phyloP scores from a whole-genome alignment of 2,797 vertebrate species.

The Darevskia nairensis region DNA sequence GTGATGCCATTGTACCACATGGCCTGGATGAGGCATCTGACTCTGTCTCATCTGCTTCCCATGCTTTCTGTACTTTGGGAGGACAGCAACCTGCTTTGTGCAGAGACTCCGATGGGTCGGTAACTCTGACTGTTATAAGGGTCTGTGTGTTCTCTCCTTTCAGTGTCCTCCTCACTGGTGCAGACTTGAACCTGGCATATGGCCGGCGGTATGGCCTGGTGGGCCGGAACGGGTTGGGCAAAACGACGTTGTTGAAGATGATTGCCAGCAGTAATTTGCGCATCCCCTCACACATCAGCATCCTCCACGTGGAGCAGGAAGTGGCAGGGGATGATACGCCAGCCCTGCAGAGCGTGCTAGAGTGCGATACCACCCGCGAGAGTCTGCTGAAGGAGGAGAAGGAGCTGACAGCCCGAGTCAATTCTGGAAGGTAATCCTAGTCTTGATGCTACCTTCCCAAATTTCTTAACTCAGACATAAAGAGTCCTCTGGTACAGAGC shows the following conservation, averaged over 20 bases:
- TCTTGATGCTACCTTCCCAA: background rate
- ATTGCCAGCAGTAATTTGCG: conserved; percentile 90
- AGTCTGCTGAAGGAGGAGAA: conserved; percentile 86
- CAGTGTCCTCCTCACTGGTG: conserved; percentile 91
- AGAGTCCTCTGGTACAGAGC: background rate
- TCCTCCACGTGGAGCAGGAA: conserved; percentile 97
- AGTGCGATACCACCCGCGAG: conserved; percentile 89
- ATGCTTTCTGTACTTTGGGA: background rate
- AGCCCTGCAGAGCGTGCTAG: conserved; percentile 92
- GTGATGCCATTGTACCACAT: background rate
- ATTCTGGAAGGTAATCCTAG: conserved; percentile 78
- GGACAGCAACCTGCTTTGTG: too few relatives aligned
- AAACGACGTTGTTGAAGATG: conserved; percentile 97
- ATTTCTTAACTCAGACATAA: background rate
- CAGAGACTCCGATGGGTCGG: background rate
- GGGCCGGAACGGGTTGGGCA: conserved; percentile 94
- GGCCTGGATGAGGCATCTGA: background rate
- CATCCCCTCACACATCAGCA: conserved; percentile 92
- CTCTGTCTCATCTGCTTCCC: background rate
- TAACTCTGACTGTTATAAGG: background rate
- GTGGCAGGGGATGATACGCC: conserved; percentile 91
- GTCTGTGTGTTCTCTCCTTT: background rate
- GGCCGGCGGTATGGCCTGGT: conserved; percentile 94
- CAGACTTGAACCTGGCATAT: conserved; percentile 88
- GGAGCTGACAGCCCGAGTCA: conserved; percentile 85